These are phyloP conservation scores for Amorpha juglandis DNA, from an alignment of 2,888 invertebrate species.

Conservation along the genomic window DNA sequence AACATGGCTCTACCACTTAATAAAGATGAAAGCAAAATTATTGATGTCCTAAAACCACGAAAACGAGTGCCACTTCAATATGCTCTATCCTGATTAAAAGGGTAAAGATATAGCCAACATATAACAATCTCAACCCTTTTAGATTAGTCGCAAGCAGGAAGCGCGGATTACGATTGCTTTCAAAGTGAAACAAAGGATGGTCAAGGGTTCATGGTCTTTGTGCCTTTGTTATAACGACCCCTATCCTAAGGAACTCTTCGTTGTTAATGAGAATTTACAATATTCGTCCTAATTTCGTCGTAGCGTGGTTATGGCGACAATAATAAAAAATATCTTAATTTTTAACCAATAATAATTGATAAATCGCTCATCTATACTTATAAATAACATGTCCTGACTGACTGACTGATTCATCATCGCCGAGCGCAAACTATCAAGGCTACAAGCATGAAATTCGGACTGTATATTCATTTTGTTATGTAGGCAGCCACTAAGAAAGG, in stretches of 20 bases:
- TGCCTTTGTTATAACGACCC: constrained; percentile 13
- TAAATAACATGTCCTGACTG: too few species aligned
- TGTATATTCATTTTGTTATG: too few species aligned
- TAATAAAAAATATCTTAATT: neutral
- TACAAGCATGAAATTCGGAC: too few species aligned
- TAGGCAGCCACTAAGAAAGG: too few species aligned
- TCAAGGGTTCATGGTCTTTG: constrained; percentile 16
- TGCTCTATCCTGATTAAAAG: neutral
- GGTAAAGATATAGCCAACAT: neutral
- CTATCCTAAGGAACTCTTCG: constrained; percentile 2
- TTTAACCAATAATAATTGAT: neutral
- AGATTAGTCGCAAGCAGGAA: constrained; percentile 22
- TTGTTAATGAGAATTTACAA: constrained; percentile 14
- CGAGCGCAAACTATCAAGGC: too few species aligned
- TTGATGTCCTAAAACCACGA: neutral
- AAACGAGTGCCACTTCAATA: neutral
- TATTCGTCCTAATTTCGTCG: neutral
- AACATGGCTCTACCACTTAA: too few species aligned
- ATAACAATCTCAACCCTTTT: constrained; percentile 7
- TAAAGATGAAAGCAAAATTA: too few species aligned
- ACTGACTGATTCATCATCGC: too few species aligned
- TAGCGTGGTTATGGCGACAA: neutral
- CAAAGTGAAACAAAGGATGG: constrained; percentile 20
- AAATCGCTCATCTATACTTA: too few species aligned
- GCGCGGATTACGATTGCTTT: constrained; percentile 20